Conservation (phyloP, 2,888 invertebrate genomes). For the Auanema sp. region DNA sequence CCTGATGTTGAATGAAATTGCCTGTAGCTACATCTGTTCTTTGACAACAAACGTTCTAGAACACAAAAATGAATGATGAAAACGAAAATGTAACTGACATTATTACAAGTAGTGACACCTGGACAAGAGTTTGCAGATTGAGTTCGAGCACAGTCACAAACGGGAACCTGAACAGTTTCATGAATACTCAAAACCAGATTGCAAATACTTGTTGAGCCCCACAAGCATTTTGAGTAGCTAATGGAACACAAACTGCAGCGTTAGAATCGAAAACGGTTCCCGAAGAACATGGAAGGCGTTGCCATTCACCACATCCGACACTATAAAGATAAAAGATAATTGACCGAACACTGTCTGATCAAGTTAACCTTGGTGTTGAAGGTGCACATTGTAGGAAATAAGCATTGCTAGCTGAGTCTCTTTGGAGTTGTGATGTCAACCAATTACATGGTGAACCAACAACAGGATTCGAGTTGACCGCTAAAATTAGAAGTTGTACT, state of each 20-base stretch:
- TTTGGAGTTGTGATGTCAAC: constrained; percentile 47
- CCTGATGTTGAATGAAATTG: constrained; percentile 42
- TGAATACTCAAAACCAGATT: no score
- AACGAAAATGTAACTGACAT: constrained; percentile 21
- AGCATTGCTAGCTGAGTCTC: constrained; percentile 38
- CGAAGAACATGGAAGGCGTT: constrained; percentile 54
- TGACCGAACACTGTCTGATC: background rate
- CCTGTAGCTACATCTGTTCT: constrained; percentile 28
- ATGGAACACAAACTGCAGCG: constrained; percentile 36
- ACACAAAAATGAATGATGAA: constrained; percentile 2
- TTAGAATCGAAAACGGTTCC: constrained; percentile 34
- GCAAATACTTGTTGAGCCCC: constrained; percentile 10
- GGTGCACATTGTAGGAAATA: constrained; percentile 61
- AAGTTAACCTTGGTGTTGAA: constrained; percentile 40
- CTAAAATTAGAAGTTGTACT: constrained; percentile 22
- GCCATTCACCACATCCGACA: constrained; percentile 61
- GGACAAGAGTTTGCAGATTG: constrained; percentile 39
- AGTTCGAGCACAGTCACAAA: constrained; percentile 46
- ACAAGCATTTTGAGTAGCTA: constrained; percentile 21
- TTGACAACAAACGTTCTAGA: constrained; percentile 53
- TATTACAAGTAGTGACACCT: constrained; percentile 44
- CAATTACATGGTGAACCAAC: constrained; percentile 55
- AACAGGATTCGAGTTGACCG: constrained; percentile 31
- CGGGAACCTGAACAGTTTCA: constrained; percentile 21
- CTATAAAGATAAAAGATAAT: constrained; percentile 33